Conservation (phyloP, 2,113 vertebrate species). For the Tympanuchus pallidicinctus region DNA sequence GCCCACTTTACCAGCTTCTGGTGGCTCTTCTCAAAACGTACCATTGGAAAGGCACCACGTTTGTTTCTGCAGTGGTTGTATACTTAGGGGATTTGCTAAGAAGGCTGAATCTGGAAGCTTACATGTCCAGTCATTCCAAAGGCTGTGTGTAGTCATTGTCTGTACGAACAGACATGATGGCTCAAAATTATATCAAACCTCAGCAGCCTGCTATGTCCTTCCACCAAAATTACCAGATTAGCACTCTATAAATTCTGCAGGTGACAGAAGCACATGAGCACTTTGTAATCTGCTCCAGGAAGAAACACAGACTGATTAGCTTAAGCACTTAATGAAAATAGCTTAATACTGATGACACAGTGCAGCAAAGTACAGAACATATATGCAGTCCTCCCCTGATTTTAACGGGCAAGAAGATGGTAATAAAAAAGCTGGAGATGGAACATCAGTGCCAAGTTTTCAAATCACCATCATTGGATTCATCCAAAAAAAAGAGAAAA, state of each 20-base stretch:
- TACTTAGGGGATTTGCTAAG: not conserved
- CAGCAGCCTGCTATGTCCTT: not conserved
- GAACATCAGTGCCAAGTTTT: not conserved
- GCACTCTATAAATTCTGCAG: not conserved
- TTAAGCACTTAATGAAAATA: not conserved
- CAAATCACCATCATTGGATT: not conserved
- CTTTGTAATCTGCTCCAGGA: not conserved
- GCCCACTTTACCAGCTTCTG: accelerated
- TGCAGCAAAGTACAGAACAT: not conserved
- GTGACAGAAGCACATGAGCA: not conserved
- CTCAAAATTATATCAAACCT: not conserved
- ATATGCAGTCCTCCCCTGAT: not conserved
- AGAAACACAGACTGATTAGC: not conserved
- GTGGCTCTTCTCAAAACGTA: not conserved
- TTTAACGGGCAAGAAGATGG: not conserved
- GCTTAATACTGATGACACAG: not conserved
- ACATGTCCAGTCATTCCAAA: not conserved
- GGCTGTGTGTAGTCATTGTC: not conserved
- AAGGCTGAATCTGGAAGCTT: not conserved
- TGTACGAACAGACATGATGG: accelerated
- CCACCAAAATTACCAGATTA: not conserved
- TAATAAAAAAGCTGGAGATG: not conserved
- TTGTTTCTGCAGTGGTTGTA: not conserved
- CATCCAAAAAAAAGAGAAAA: not conserved
- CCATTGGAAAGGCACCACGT: not conserved